Base-by-base conservation (phyloP, 2,797 vertebrate genomes). In the Agapornis canus region DNA sequence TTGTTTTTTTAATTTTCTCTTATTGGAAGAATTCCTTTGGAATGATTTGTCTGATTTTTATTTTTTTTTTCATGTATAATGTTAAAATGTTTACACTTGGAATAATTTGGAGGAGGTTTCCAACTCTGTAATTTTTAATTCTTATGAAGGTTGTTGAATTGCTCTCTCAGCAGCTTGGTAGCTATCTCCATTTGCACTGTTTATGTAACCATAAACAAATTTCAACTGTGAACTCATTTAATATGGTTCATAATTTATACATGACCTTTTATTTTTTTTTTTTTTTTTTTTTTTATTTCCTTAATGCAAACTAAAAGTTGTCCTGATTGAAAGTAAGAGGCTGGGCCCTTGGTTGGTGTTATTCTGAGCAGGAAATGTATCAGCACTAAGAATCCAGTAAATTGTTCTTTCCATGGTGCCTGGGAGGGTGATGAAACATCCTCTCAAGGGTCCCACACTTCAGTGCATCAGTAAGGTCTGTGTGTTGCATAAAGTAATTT, bases 381-480 rank as follows among this genome's bases (percentile, higher is more conserved):
- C 32, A 40, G 29, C 17, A 18, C 15, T 45, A 78, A 78, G 63
- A 57, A 78, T 71, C 3, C 42, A 65, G 54, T 59, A 72, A 87
- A 90, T 69, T 45, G 37, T 49, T 77, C 51, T 66, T 84, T 66
- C 63, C 16, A 0, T 32, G 79, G 52, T 70, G 51, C 32, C 52
- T 64, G 83, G 45, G 56, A 86, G 42, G 48, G 40, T 1, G 5
- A 80, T 68, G 75, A 85, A 91, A 61, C 59, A 39, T 42, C 54
- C n/a, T 82, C 68, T 92, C 78, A 47, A 70, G 83, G 18, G 56
- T 80, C 31, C 69, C 3, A 0, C 81, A 83, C 51, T 51, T 77
- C 65, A 72, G 63, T 4, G 13, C 47, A 20, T 39, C 1, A 0
- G 29, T 29, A 25, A 56, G 5, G 1, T 5, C 51, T 76, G 49